These are phyloP conservation scores for Prorops nasuta DNA, from an alignment of 1,140 invertebrate species.

Conservation along the genomic window DNA sequence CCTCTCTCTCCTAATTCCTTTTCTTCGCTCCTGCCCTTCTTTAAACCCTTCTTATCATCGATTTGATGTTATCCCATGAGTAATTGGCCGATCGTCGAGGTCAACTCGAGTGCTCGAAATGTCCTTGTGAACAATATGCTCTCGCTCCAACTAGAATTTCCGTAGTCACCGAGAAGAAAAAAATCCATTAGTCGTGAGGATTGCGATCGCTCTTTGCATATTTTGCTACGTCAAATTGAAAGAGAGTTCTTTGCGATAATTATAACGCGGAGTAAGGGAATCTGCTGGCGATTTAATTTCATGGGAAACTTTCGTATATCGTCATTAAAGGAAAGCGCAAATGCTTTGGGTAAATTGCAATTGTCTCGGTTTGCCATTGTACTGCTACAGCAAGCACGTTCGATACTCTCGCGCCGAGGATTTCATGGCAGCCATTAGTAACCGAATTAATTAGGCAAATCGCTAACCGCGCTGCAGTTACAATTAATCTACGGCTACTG, in stretches of 20 bases:
- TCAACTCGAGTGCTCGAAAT: no score
- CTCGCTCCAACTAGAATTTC: no score
- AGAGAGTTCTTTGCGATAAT: neutral
- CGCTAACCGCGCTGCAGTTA: conserved; percentile 46
- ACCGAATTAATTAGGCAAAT: conserved; percentile 57
- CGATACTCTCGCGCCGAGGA: conserved; percentile 23
- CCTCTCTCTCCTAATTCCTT: conserved; percentile 15
- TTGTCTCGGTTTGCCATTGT: no score
- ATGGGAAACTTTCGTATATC: no score
- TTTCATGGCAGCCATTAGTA: conserved; percentile 46
- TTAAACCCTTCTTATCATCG: conserved; percentile 15
- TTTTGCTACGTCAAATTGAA: neutral
- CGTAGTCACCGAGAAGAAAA: no score
- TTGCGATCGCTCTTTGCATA: conserved; percentile 12
- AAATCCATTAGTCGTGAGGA: conserved; percentile 48
- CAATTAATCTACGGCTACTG: conserved; percentile 45
- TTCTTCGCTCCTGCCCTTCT: conserved; percentile 15
- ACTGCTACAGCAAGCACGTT: conserved; percentile 24
- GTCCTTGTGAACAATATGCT: no score
- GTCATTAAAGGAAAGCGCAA: no score
- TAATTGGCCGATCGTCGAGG: conserved; percentile 35
- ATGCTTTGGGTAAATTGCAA: no score
- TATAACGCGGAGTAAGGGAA: neutral
- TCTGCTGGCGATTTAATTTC: conserved; percentile 33
- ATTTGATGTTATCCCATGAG: conserved; percentile 35